A percentile compares a stretch with the other conserved stretches of the same genome.
These are phyloP conservation scores for Pelecanoides urinatrix DNA, from an alignment of 2,113 vertebrate genomes.

Conservation along the genomic window DNA sequence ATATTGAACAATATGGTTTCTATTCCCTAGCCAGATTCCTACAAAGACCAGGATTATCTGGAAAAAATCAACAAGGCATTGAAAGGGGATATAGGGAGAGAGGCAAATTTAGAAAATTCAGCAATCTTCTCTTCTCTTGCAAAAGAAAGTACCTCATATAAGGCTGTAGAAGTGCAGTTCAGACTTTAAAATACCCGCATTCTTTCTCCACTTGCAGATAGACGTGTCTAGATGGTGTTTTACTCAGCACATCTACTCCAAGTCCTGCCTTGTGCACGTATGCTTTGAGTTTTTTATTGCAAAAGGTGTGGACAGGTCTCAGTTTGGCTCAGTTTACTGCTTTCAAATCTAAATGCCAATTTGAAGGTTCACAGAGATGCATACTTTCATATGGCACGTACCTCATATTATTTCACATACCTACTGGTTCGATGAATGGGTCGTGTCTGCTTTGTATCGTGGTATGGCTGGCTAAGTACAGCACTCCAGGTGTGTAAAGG, in stretches of 20 bases:
- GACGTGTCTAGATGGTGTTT: background rate
- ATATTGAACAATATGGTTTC: background rate
- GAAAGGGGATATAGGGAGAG: background rate
- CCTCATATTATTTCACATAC: background rate
- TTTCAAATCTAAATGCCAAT: background rate
- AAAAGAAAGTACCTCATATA: background rate
- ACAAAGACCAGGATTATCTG: background rate
- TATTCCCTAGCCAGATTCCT: background rate
- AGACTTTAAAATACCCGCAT: accelerated
- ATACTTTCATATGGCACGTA: background rate
- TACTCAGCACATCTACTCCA: background rate
- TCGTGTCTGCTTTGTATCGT: background rate
- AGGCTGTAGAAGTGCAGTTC: background rate
- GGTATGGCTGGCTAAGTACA: background rate
- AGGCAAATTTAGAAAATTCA: background rate
- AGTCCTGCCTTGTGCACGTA: background rate
- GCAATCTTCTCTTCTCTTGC: background rate
- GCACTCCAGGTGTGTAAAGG: background rate
- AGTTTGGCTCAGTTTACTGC: background rate
- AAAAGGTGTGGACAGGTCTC: background rate
- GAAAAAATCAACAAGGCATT: background rate
- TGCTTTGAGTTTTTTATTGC: background rate
- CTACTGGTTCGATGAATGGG: background rate
- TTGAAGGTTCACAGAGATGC: background rate
- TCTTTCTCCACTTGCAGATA: background rate